These are phyloP conservation scores for Tauraco erythrolophus DNA, from an alignment of 2,113 vertebrate genomes.

Conservation along the genomic window DNA sequence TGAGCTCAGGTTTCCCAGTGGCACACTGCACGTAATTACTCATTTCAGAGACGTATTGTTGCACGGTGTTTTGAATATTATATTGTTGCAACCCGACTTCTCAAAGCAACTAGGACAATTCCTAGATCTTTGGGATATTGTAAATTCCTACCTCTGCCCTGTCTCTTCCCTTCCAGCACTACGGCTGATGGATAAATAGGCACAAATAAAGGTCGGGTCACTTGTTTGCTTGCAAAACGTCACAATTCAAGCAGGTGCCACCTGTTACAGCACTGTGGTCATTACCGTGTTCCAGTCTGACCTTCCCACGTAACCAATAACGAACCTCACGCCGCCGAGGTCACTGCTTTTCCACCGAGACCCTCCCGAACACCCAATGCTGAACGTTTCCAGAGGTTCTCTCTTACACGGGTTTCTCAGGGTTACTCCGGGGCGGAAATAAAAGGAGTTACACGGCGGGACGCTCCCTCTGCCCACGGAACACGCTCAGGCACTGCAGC, in stretches of 20 bases:
- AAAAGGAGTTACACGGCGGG: fast-evolving
- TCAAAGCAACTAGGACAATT: neutral
- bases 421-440: neutral
- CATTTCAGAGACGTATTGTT: neutral
- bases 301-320: neutral
- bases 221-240: neutral
- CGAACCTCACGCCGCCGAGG: neutral
- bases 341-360: neutral
- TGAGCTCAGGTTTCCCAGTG: neutral
- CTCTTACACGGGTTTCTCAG: neutral
- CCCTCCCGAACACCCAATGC: neutral
- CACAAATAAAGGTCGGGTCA: neutral
- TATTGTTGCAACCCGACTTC: neutral
- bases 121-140: neutral
- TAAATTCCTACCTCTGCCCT: neutral
- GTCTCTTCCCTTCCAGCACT: neutral
- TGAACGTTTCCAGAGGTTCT: neutral
- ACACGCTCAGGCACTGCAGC: neutral
- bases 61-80: neutral
- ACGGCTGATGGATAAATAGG: fast-evolving
- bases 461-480: neutral
- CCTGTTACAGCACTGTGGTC: neutral
- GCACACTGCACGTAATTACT: neutral
- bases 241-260: neutral
- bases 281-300: neutral